phyloP scores from a whole-genome alignment of 2,888 invertebrate genomes.

The Linhomoeus sp. region DNA sequence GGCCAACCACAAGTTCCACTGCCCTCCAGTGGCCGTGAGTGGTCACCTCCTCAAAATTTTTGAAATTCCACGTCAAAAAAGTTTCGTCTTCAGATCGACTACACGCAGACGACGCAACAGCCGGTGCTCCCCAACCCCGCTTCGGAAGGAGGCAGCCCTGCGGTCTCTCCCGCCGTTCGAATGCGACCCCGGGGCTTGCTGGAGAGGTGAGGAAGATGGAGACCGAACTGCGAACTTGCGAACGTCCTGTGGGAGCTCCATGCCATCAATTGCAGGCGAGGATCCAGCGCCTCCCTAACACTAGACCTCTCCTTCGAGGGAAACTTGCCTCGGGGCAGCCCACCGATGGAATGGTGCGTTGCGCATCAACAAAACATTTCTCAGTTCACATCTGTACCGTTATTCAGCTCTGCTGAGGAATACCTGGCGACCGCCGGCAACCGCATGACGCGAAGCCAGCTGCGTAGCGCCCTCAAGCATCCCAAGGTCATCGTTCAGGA shows the following conservation, averaged over 20 bases:
- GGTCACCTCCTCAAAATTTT: background rate
- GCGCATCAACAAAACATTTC: too few relatives aligned
- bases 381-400: too few relatives aligned
- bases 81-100: background rate
- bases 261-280: conserved; percentile 47
- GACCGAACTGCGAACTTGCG: too few relatives aligned
- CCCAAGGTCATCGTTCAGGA: conserved; percentile 50
- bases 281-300: conserved; percentile 72
- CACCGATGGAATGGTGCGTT: conserved; percentile 7
- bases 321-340: conserved; percentile 13
- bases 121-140: too few relatives aligned
- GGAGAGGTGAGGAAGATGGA: too few relatives aligned
- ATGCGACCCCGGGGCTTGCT: too few relatives aligned
- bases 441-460: conserved; percentile 36
- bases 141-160: too few relatives aligned
- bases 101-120: too few relatives aligned
- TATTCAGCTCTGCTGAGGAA: conserved; percentile 37
- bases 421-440: conserved; percentile 40
- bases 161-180: too few relatives aligned
- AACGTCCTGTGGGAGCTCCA: too few relatives aligned
- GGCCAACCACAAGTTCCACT: too few relatives aligned
- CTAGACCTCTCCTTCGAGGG: conserved; percentile 49
- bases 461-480: conserved; percentile 35
- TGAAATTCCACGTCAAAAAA: background rate
- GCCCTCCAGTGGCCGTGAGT: background rate